phyloP scores from a whole-genome alignment of 30 jellyfish, hydroid and myxozoan species.

The Chironex yamaguchii region DNA sequence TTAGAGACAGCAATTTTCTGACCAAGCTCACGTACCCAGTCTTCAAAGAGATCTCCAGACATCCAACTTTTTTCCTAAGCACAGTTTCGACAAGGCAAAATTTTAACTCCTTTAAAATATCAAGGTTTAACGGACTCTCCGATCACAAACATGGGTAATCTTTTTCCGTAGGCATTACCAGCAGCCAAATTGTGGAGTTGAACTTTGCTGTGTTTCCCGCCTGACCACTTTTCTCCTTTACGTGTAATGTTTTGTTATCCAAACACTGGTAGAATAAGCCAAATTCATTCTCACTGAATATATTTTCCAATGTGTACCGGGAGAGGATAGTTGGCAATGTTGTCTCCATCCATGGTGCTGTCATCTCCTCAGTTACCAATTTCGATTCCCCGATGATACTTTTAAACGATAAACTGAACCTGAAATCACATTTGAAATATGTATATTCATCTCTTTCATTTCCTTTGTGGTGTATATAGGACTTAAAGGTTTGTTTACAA shows the following conservation, averaged over 20 bases:
- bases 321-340: constrained; percentile 58
- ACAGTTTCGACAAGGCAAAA: constrained; percentile 41
- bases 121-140: constrained; percentile 67
- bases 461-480: no score
- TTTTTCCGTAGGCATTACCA: constrained; percentile 62
- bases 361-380: no score
- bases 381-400: no score
- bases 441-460: no score
- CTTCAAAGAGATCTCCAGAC: constrained; percentile 67
- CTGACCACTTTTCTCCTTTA: constrained; percentile 54
- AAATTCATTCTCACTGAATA: constrained; percentile 26
- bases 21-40: constrained; percentile 74
- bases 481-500: no score
- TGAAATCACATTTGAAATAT: no score
- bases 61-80: constrained; percentile 60
- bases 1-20: constrained; percentile 32
- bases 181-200: constrained; percentile 37
- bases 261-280: constrained; percentile 44
- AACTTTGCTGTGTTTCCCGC: constrained; percentile 29
- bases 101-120: constrained; percentile 55
- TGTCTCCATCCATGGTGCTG: constrained; percentile 35
- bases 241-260: constrained; percentile 36
- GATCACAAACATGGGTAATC: constrained; percentile 37
- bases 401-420: no score
- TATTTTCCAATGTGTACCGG: constrained; percentile 37